Conservation (phyloP, 2,888 invertebrate species). For the Alviniconcha strummeri region DNA sequence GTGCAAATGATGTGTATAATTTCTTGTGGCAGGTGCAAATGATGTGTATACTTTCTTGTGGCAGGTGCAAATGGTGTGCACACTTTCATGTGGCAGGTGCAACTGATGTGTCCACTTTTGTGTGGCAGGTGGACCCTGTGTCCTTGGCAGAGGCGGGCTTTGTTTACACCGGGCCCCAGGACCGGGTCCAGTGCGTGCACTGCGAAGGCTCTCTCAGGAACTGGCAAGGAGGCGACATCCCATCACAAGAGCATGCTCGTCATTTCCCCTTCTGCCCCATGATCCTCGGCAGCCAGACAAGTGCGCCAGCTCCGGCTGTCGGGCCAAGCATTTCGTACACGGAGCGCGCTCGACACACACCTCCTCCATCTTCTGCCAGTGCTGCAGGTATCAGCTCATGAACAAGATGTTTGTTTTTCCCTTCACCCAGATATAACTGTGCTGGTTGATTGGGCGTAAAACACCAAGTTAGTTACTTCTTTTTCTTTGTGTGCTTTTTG, state of each 20-base stretch:
- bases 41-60: too few species aligned
- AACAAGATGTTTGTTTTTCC: too few species aligned
- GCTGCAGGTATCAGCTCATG: too few species aligned
- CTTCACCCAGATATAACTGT: too few species aligned
- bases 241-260: constrained; percentile 94
- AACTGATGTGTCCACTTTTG: too few species aligned
- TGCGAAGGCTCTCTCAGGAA: constrained; percentile 94
- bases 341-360: constrained; percentile 8
- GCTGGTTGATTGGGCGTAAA: too few species aligned
- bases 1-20: too few species aligned
- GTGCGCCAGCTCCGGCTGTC: background rate
- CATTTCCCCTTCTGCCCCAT: constrained; percentile 90
- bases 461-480: too few species aligned
- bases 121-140: constrained; percentile 39
- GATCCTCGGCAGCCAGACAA: constrained; percentile 73
- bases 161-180: constrained; percentile 84
- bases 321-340: background rate
- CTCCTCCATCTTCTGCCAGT: background rate
- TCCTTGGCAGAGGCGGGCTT: constrained; percentile 91
- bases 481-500: too few species aligned
- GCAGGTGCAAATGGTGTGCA: too few species aligned
- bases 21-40: too few species aligned
- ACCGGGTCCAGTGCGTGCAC: constrained; percentile 93
- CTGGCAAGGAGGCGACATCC: constrained; percentile 92
- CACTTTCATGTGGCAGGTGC: too few species aligned